phyloP scores from a whole-genome alignment of 2,888 invertebrate species.

The Actias luna region DNA sequence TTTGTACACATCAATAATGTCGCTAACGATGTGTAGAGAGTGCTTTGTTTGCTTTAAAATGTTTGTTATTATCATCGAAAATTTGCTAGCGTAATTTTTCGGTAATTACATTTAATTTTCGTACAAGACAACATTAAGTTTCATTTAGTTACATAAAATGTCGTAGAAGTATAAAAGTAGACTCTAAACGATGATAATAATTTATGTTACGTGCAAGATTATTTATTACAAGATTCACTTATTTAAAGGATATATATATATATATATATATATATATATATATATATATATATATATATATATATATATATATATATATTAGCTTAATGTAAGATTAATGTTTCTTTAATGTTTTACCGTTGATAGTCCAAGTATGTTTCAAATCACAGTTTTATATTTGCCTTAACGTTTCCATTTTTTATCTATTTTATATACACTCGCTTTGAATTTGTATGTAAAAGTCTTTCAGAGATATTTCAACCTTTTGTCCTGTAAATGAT shows the following conservation, averaged over 20 bases:
- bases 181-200: not conserved
- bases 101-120: not conserved
- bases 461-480: too few species aligned
- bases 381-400: too few species aligned
- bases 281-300: too few species aligned
- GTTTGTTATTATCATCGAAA: conserved; percentile 3
- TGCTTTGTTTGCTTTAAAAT: conserved; percentile 13
- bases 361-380: too few species aligned
- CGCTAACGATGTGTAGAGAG: conserved; percentile 15
- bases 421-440: too few species aligned
- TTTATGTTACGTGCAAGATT: not conserved
- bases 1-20: conserved; percentile 37
- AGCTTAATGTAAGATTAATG: not conserved
- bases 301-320: too few species aligned
- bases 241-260: too few species aligned
- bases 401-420: not conserved
- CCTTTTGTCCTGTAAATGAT: not conserved
- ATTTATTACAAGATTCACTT: too few species aligned
- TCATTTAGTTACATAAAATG: not conserved
- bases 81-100: not conserved
- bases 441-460: too few species aligned
- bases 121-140: not conserved
- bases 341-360: too few species aligned
- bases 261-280: too few species aligned
- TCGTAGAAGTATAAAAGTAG: not conserved